phyloP scores from a whole-genome alignment of 2,797 vertebrate species.

The Odontamblyopus rebecca region DNA sequence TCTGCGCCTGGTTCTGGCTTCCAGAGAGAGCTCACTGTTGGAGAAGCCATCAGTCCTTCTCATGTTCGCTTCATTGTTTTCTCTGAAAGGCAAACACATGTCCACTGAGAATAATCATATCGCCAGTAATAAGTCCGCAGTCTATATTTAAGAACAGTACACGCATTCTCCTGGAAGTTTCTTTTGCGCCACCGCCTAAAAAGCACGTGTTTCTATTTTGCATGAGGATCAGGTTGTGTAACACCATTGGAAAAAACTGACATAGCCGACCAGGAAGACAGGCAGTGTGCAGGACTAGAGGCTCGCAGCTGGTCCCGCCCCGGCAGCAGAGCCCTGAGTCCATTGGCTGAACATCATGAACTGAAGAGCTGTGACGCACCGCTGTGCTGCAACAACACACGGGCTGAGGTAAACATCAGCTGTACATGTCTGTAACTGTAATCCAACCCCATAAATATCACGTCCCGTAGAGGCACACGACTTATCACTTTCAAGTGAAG shows the following conservation, averaged over 20 bases:
- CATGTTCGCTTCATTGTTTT: constrained; percentile 79
- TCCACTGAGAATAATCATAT: constrained; percentile 14
- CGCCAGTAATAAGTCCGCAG: background rate
- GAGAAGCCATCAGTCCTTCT: constrained; percentile 76
- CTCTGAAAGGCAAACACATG: constrained; percentile 73
- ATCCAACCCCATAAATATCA: background rate
- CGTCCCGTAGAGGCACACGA: background rate
- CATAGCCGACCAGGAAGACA: constrained; percentile 25
- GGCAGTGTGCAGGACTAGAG: background rate
- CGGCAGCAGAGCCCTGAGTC: constrained; percentile 12
- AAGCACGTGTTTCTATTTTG: constrained; percentile 71
- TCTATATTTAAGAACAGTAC: background rate
- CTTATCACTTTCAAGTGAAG: background rate
- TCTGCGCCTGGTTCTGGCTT: constrained; percentile 46
- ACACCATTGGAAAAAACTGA: constrained; percentile 34
- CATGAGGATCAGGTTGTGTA: constrained; percentile 53
- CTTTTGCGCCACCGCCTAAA: constrained; percentile 31
- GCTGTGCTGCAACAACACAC: constrained; percentile 36
- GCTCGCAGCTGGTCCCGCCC: background rate
- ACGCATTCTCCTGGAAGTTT: constrained; percentile 3
- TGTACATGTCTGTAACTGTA: background rate
- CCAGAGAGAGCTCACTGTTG: constrained; percentile 67
- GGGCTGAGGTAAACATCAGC: constrained; percentile 32
- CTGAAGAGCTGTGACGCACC: constrained; percentile 20
- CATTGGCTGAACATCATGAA: constrained; percentile 41